Conservation (phyloP, 1,140 invertebrate species). For the Papilio glaucus region DNA sequence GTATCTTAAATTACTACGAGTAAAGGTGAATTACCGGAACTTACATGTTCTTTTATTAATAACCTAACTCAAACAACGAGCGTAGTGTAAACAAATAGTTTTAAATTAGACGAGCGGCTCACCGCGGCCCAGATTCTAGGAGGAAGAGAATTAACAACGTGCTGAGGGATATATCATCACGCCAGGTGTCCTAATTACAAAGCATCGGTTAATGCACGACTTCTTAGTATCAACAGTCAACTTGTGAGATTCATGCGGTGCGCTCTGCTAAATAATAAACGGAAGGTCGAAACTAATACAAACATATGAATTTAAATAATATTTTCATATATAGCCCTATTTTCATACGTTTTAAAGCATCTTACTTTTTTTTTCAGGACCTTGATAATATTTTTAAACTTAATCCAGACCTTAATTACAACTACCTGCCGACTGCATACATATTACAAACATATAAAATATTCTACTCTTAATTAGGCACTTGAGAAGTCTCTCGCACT, state of each 20-base stretch:
- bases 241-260: not conserved
- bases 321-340: no score
- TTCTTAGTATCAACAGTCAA: not conserved
- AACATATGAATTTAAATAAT: no score
- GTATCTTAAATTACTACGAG: not conserved
- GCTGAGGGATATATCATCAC: slow-evolving; percentile 31
- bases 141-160: slow-evolving; percentile 30
- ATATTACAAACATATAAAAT: no score
- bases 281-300: no score
- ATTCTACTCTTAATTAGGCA: no score
- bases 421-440: no score
- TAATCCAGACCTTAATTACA: no score
- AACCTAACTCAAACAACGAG: slow-evolving; percentile 6
- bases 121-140: slow-evolving; percentile 10
- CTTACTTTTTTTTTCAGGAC: no score
- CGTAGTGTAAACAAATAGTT: slow-evolving; percentile 6
- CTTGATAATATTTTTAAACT: no score
- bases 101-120: slow-evolving; percentile 13
- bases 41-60: not conserved
- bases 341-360: no score
- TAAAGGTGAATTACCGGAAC: not conserved
- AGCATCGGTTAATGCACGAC: not conserved
- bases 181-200: slow-evolving; percentile 13
- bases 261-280: no score
- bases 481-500: no score